Percentiles rank a stretch among this genome's conserved stretches.
Conservation (phyloP, 2,113 vertebrate species). For the Machaerirhynchus nigripectus region DNA sequence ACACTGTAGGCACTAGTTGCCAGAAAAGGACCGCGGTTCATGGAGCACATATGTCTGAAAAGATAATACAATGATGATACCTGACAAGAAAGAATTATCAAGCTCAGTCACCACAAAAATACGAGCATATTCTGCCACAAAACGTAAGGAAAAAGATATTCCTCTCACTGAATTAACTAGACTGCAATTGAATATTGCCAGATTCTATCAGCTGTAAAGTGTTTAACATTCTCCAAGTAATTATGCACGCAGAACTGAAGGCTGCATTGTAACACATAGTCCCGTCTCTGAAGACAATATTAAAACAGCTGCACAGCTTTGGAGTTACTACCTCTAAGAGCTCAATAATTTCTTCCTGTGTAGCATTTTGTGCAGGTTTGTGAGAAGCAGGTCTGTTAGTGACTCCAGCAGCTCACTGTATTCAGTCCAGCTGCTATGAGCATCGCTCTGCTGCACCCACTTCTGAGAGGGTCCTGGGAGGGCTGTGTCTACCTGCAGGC, state of each 20-base stretch:
- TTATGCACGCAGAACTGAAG: rapidly evolving
- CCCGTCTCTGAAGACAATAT: neutral
- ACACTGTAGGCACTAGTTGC: neutral
- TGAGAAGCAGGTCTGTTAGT: neutral
- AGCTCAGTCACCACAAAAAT: neutral
- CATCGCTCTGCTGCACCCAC: neutral
- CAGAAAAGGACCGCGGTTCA: neutral
- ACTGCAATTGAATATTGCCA: neutral
- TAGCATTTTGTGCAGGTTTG: neutral
- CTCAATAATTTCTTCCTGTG: neutral
- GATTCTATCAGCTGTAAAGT: neutral
- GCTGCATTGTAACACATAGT: neutral
- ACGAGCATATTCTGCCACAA: neutral
- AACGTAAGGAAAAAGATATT: neutral
- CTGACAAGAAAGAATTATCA: neutral
- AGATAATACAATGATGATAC: neutral
- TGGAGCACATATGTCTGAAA: neutral
- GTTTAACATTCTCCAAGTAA: neutral
- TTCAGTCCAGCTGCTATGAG: neutral
- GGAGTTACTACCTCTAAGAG: neutral
- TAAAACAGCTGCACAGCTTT: neutral
- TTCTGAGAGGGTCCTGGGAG: neutral
- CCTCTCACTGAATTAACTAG: neutral
- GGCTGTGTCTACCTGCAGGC: neutral
- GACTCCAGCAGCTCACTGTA: neutral